Evolutionary conservation across 2,797 vertebrate species (phyloP).

Genomic region (Micrastur ruficollis): DNA sequence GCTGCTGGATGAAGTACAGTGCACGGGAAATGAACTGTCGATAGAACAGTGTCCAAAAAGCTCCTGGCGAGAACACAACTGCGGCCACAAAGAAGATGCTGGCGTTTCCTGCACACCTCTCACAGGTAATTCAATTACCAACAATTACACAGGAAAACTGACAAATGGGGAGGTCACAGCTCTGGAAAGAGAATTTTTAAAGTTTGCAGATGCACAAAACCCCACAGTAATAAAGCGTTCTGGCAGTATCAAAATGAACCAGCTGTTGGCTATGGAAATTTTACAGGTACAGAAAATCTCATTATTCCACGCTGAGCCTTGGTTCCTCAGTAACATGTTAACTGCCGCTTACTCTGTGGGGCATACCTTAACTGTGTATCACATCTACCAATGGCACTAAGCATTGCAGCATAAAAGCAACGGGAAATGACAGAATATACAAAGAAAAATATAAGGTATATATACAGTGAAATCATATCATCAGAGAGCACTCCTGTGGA

Average conservation of each 20-base stretch:
- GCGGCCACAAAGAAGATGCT: slow-evolving; percentile 91
- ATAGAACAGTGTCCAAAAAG: slow-evolving; percentile 91
- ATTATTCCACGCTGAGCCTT: not conserved
- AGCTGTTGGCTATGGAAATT: not conserved
- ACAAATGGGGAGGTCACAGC: not conserved
- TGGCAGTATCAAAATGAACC: not conserved
- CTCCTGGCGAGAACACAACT: slow-evolving; percentile 92
- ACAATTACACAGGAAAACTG: not conserved
- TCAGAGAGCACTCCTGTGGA: not conserved
- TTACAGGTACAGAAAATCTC: not conserved
- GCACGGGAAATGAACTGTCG: slow-evolving; percentile 94
- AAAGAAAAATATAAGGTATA: not conserved
- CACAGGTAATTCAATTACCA: slow-evolving; percentile 75
- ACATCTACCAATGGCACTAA: not conserved
- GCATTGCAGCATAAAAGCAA: not conserved
- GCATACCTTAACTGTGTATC: not conserved
- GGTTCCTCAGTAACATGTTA: not conserved
- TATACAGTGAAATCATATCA: not conserved
- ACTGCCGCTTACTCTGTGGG: not conserved
- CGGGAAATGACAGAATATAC: not conserved
- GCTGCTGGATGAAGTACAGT: slow-evolving; percentile 89
- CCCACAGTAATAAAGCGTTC: not conserved
- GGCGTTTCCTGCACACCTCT: slow-evolving; percentile 90
- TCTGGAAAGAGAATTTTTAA: not conserved
- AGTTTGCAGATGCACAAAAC: not conserved